Evolutionary conservation across 2,797 vertebrate species (phyloP).

Genomic region (Cyclura pinguis): DNA sequence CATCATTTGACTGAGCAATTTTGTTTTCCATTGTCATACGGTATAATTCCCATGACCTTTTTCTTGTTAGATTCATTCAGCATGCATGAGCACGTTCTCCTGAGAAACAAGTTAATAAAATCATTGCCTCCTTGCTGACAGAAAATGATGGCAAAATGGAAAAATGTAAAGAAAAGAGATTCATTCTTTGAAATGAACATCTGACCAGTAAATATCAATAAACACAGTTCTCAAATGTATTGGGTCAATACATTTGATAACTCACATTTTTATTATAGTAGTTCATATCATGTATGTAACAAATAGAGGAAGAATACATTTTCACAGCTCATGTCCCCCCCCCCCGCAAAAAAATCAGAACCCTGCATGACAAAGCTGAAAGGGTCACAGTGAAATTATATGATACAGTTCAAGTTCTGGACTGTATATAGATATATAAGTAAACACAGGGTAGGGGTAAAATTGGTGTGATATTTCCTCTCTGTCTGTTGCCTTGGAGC

Average conservation of each 20-base stretch:
- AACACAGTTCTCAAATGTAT: slow-evolving; percentile 48
- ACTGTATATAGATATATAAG: not conserved
- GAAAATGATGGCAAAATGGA: slow-evolving; percentile 40
- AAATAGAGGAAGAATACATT: too few relatives aligned
- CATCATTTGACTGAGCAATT: not conserved
- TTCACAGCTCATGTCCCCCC: too few relatives aligned
- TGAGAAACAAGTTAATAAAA: slow-evolving; percentile 47
- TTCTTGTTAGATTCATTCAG: slow-evolving; percentile 41
- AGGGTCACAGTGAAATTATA: not conserved
- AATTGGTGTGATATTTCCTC: not conserved
- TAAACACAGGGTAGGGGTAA: not conserved
- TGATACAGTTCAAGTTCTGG: not conserved
- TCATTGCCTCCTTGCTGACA: slow-evolving; percentile 46
- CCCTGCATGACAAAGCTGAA: not conserved
- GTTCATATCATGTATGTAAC: too few relatives aligned
- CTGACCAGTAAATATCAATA: slow-evolving; percentile 38
- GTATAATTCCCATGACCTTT: slow-evolving; percentile 11
- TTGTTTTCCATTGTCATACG: slow-evolving; percentile 9
- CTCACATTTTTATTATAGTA: too few relatives aligned
- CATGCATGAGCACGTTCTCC: slow-evolving; percentile 26
- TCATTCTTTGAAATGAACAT: slow-evolving; percentile 48
- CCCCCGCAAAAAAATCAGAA: not conserved
- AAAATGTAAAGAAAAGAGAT: slow-evolving; percentile 32
- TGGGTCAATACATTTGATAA: slow-evolving; percentile 40
- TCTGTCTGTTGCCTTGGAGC: not conserved